These are phyloP conservation scores for Anoplius nigerrimus DNA, from an alignment of 2,888 invertebrate species.

Conservation along the genomic window DNA sequence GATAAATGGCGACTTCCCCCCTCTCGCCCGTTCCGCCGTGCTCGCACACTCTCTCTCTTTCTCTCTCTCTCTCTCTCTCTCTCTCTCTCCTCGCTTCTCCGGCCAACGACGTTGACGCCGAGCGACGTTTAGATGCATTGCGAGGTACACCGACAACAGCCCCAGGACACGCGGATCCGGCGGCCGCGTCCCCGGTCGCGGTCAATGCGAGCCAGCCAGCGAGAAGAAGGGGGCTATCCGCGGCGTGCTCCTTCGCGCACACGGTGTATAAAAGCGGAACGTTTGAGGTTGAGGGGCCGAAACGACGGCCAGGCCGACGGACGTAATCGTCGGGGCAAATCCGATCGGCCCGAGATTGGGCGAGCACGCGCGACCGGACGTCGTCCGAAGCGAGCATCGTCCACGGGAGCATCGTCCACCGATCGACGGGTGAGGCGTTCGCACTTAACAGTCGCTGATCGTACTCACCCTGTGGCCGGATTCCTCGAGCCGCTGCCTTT, in stretches of 20 bases:
- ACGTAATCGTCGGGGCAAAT: too few relatives aligned
- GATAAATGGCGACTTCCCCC: conserved; percentile 62
- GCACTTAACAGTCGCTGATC: background rate
- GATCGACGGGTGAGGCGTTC: too few relatives aligned
- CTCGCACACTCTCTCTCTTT: conserved; percentile 15
- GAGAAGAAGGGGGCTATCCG: background rate
- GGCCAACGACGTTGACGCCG: background rate
- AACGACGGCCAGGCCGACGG: background rate
- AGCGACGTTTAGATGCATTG: conserved; percentile 34
- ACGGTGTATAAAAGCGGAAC: too few relatives aligned
- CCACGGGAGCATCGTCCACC: too few relatives aligned
- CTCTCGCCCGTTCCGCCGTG: conserved; percentile 27
- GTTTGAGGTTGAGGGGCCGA: background rate
- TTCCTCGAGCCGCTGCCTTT: conserved; percentile 74
- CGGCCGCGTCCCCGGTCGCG: background rate
- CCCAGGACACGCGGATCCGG: background rate
- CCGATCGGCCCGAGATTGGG: too few relatives aligned
- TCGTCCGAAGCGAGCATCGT: too few relatives aligned
- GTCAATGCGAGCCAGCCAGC: background rate
- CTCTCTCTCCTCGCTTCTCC: background rate
- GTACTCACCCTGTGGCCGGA: conserved; percentile 72
- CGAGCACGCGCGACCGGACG: too few relatives aligned
- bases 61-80: background rate
- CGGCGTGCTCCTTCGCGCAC: background rate
- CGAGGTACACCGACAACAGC: too few relatives aligned